Base-by-base conservation (phyloP, 2,888 invertebrate genomes). In the Chymomyza procnemis region DNA sequence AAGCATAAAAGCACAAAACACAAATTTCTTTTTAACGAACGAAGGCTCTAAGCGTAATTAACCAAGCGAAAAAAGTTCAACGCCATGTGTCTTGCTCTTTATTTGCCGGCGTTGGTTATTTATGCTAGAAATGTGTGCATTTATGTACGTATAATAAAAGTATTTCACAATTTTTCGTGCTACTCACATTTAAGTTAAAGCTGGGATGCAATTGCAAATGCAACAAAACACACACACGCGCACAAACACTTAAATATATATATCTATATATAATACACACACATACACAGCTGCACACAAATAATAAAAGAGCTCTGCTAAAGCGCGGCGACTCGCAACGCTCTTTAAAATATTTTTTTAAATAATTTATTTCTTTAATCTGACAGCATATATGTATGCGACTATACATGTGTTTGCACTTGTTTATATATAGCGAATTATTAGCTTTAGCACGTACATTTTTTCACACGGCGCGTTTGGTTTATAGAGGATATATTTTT, bases 61-160 rank as follows among this genome's bases (percentile, higher is more conserved):
- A 56, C 81, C 84, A 85, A 85, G 84, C 81, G 86, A 74, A 61
- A 85, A 82, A 73, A 71, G 85, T 81, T 81, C 80, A 82, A 71
- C 80, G 70, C 59, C 71, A 67, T 73, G 68, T 71, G 75, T 78
- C 72, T 75, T 72, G 62, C 78, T 66, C 52, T 63, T 60, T 52
- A 66, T 59, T 61, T n/a, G 16, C 50, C 16, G 50, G 18, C 50
- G 18, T n/a, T 19, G 16, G 14, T 19, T 19, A 50, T 8, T 50
- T 18, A 50, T 50, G 50, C 50, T 19, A 19, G 16, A 12, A 12
- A 41, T 41, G 12, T 30, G 3, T 30, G 12, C 12, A 41, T 16
- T 47, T 50, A 6, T 19, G 50, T 50, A 2, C 16, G 4, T 8
- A 6, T 18, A 50, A 18, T 18, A 50, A 50, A 50, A 18, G 18